Percentiles rank a stretch among this genome's conserved stretches.
phyloP scores from a whole-genome alignment of 1,140 invertebrate species.

The Pseudoatta argentina region DNA sequence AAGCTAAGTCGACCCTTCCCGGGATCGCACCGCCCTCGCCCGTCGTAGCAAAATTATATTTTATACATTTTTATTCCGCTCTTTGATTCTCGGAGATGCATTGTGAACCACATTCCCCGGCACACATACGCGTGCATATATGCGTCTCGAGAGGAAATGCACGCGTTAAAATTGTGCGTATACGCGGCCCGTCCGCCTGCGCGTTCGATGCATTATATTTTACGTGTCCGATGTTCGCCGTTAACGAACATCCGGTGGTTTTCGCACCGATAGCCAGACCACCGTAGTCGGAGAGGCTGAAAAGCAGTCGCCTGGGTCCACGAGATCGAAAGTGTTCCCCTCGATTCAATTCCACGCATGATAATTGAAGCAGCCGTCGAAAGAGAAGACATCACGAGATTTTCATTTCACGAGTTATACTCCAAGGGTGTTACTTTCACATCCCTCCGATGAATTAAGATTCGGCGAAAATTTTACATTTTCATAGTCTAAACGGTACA shows the following conservation, averaged over 20 bases:
- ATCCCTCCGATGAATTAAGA: background rate
- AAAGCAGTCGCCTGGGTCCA: slow-evolving; percentile 46
- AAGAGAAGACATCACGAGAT: slow-evolving; percentile 24
- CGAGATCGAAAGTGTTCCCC: slow-evolving; percentile 39
- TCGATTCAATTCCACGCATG: background rate
- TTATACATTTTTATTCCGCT: slow-evolving; percentile 57
- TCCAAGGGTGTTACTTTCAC: background rate
- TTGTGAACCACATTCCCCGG: background rate
- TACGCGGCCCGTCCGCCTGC: slow-evolving; percentile 12
- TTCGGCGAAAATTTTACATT: slow-evolving; percentile 7
- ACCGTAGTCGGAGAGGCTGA: background rate
- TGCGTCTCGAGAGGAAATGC: slow-evolving; percentile 12
- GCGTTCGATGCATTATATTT: slow-evolving; percentile 10
- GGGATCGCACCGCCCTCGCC: slow-evolving; percentile 43
- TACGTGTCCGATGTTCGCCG: background rate
- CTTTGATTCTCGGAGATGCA: slow-evolving; percentile 63
- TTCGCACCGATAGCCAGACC: background rate
- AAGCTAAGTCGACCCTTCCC: slow-evolving; percentile 23
- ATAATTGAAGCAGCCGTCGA: slow-evolving; percentile 12
- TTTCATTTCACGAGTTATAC: background rate
- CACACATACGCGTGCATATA: background rate
- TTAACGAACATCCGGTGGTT: background rate
- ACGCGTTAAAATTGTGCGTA: slow-evolving; percentile 44
- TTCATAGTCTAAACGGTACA: slow-evolving; percentile 20
- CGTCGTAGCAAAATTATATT: slow-evolving; percentile 71